A percentile compares a stretch with the other conserved stretches of the same genome.
phyloP scores from a whole-genome alignment of 1,140 invertebrate species.

The Sycophaga agraensis region DNA sequence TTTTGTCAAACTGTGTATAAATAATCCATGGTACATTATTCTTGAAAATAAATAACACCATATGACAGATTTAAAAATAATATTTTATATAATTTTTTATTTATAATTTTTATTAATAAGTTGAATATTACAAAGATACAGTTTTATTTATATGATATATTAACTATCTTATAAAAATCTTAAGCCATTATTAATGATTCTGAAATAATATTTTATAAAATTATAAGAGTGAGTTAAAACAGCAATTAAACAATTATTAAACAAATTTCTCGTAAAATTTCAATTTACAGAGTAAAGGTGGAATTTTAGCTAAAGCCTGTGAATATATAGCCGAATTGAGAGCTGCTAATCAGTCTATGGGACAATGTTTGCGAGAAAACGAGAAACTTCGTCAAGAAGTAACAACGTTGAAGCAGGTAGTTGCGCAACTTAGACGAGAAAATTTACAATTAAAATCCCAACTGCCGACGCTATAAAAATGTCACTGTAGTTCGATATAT shows the following conservation, averaged over 20 bases:
- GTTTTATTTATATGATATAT: not conserved
- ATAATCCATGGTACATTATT: too few relatives aligned
- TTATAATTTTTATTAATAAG: too few relatives aligned
- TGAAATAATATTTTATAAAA: too few relatives aligned
- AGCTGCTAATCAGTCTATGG: slow-evolving; percentile 70
- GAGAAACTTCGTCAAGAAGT: slow-evolving; percentile 64
- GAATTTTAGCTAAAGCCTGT: slow-evolving; percentile 93
- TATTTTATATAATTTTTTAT: too few relatives aligned
- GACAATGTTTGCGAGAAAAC: slow-evolving; percentile 64
- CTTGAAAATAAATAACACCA: too few relatives aligned
- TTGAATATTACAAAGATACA: not conserved
- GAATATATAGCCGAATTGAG: slow-evolving; percentile 90
- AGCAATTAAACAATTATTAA: too few relatives aligned
- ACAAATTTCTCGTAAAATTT: not conserved
- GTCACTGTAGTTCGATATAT: slow-evolving; percentile 1
- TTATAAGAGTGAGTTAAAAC: too few relatives aligned
- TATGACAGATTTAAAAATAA: too few relatives aligned
- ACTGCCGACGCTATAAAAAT: slow-evolving; percentile 28
- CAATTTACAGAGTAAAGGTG: slow-evolving; percentile 83
- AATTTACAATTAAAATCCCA: slow-evolving; percentile 61
- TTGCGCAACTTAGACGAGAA: slow-evolving; percentile 65
- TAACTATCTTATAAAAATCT: too few relatives aligned
- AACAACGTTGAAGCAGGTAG: slow-evolving; percentile 61
- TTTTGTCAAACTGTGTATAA: too few relatives aligned
- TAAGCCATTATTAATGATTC: too few relatives aligned